Evolutionary conservation across 2,113 vertebrate species (phyloP).

Genomic region (Pelecanus crispus): DNA sequence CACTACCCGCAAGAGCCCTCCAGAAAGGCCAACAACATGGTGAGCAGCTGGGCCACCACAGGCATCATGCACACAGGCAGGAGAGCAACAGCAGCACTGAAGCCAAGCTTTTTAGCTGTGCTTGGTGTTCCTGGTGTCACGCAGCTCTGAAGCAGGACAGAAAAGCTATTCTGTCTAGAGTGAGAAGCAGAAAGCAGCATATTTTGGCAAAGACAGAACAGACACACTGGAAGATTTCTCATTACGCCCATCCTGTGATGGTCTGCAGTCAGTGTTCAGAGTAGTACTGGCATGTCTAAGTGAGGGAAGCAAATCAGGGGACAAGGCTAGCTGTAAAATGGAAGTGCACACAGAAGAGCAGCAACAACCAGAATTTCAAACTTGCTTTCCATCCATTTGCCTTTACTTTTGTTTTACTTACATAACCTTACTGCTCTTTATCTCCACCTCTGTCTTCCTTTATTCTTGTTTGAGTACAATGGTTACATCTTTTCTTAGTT

Average conservation of each 20-base stretch:
- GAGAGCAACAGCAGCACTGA: neutral
- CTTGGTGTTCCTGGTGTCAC: neutral
- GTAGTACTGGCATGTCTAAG: neutral
- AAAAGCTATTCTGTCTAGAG: neutral
- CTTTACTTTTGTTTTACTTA: neutral
- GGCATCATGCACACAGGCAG: neutral
- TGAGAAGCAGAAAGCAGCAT: constrained; percentile 29
- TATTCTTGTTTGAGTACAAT: neutral
- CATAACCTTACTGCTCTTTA: neutral
- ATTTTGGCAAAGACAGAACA: constrained; percentile 27
- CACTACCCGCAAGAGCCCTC: neutral
- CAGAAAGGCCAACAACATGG: neutral
- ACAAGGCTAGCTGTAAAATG: neutral
- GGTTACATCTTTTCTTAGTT: neutral
- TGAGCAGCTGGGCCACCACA: neutral
- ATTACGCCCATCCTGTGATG: constrained; percentile 8
- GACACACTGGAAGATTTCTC: constrained; percentile 27
- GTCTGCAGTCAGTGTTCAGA: neutral
- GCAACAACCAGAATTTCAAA: neutral
- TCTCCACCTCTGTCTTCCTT: neutral
- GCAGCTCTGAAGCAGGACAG: neutral
- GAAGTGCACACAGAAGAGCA: neutral
- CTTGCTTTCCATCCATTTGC: neutral
- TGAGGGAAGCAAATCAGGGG: neutral
- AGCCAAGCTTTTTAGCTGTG: neutral